phyloP scores from a whole-genome alignment of 2,888 invertebrate genomes.

The Sceliomorpha sp. region DNA sequence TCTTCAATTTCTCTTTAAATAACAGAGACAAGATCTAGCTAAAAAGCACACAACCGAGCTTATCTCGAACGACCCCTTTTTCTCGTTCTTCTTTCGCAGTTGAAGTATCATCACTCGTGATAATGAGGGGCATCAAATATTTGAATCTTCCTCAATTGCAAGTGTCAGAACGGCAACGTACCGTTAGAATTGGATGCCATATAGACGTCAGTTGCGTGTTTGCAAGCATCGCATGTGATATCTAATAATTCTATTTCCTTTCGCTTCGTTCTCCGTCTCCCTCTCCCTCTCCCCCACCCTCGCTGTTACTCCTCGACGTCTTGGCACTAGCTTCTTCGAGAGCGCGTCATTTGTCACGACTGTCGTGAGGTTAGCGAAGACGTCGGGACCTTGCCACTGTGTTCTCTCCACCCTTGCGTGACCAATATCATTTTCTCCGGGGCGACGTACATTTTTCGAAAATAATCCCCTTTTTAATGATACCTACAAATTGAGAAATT shows the following conservation, averaged over 20 bases:
- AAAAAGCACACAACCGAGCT: no score
- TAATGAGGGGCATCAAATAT: no score
- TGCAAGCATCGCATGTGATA: conserved; percentile 12
- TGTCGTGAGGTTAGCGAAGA: conserved; percentile 29
- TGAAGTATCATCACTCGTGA: no score
- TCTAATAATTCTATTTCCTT: conserved; percentile 24
- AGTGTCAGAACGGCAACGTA: not conserved
- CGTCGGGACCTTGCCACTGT: conserved; percentile 28
- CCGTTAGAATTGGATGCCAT: conserved; percentile 17
- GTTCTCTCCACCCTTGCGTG: conserved; percentile 26
- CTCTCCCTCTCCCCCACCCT: conserved; percentile 2
- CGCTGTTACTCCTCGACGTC: conserved; percentile 4
- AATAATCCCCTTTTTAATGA: conserved; percentile 15
- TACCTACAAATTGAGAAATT: conserved; percentile 17
- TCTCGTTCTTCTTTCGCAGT: no score
- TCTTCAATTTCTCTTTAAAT: no score
- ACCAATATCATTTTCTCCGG: conserved; percentile 23
- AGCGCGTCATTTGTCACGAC: conserved; percentile 36
- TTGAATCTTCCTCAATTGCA: not conserved
- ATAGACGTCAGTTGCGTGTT: conserved; percentile 8
- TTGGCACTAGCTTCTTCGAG: conserved; percentile 18
- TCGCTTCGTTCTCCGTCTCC: conserved; percentile 13
- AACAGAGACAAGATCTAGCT: no score
- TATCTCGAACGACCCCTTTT: no score
- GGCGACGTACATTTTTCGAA: conserved; percentile 11